Evolutionary conservation across 2,888 invertebrate species (phyloP).

Genomic region (Drosophila lutescens): DNA sequence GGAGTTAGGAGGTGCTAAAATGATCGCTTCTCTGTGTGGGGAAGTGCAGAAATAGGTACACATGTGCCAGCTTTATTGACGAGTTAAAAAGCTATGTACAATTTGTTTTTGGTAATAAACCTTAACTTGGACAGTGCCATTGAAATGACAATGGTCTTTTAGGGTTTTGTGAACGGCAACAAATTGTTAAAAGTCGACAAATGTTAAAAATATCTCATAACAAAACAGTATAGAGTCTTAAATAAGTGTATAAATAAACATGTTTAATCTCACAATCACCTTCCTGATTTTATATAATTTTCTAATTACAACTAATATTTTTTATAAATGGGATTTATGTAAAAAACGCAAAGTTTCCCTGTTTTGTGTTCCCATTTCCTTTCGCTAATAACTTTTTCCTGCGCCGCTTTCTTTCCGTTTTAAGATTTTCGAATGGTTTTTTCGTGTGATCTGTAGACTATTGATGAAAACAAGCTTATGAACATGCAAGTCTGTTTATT

Average conservation of each 20-base stretch:
- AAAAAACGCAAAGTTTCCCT: neutral
- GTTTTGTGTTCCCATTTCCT: conserved; percentile 15
- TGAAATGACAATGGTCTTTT: neutral
- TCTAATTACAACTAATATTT: neutral
- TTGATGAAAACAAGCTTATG: conserved; percentile 38
- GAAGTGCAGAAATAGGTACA: conserved; percentile 17
- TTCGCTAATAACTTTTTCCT: conserved; percentile 28
- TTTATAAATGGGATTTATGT: neutral
- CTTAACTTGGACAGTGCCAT: conserved; percentile 6
- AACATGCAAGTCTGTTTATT: conserved; percentile 21
- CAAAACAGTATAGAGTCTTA: neutral
- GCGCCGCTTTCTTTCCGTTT: conserved; percentile 34
- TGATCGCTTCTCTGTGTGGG: neutral
- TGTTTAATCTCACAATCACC: too few relatives aligned
- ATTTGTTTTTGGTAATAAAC: conserved; percentile 8
- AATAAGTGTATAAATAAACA: neutral
- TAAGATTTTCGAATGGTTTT: conserved; percentile 7
- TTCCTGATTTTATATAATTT: neutral
- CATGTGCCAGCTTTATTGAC: conserved; percentile 3
- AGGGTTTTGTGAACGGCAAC: neutral
- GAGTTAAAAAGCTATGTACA: neutral
- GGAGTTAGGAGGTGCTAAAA: conserved; percentile 40
- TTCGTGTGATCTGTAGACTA: conserved; percentile 13
- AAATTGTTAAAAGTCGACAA: neutral
- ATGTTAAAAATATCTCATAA: neutral